Base-by-base conservation (phyloP, 2,888 invertebrate species). In the Lasioglossum vierecki region DNA sequence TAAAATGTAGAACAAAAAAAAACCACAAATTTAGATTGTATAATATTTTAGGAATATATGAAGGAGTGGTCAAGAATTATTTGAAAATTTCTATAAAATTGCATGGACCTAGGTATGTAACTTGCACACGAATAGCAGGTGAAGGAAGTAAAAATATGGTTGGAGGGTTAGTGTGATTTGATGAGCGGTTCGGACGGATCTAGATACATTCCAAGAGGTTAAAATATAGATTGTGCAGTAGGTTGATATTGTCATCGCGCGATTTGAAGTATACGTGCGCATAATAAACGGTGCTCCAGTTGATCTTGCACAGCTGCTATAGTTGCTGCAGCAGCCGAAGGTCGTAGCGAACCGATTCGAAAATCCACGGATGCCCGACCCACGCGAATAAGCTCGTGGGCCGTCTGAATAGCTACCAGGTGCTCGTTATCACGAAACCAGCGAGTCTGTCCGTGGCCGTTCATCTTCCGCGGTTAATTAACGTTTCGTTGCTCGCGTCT, bases 361-460 rank as follows among this genome's bases (percentile, higher is more conserved):
- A 92, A 92, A 92, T 91, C 88, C 79, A 82, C 76, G 88, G 87
- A 88, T 86, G 86, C 26, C 35, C 90, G 86, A 57, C 90, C 89
- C 82, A 90, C 91, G 88, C 89, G 89, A 79, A 83, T 87, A 84
- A 84, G 87, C 87, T 90, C 86, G 92, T 90, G 88, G 89, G 88
- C 89, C 90, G 91, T 85, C 82, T 72, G 85, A 86, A 88, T 88
- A 88, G 84, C 88, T 91, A 81, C 86, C 84, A 87, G 88, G 83
- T 87, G 85, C 85, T 90, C 83, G 83, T 88, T 90, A 90, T 86
- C 80, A 80, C 77, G 76, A 82, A 77, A 82, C 70, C 70, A 80
- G 57, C 35, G 60, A 30, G 60, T 60, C 60, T 82, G 70, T 57
- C 66, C 70, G 46, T n/a, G 77, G 63, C 74, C 82, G 73, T 86